Evolutionary conservation across 2,888 invertebrate genomes (phyloP).

Genomic region (Tupiocoris notatus): DNA sequence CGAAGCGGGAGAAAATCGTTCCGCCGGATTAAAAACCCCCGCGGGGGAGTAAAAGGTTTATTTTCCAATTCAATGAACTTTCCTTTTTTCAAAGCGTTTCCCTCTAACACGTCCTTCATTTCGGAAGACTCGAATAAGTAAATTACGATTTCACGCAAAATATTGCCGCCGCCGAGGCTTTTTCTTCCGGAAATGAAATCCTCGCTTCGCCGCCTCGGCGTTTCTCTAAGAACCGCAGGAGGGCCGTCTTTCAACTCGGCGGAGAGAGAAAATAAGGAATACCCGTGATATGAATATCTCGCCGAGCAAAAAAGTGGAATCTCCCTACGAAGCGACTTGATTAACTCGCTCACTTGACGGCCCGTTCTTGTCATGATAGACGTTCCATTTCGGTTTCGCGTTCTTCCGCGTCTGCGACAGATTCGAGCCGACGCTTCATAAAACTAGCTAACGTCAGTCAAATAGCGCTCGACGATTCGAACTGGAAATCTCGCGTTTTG

Average conservation of each 20-base stretch:
- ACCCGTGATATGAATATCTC: background rate
- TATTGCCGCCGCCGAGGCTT: background rate
- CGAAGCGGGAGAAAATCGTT: too few relatives aligned
- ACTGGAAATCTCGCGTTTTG: background rate
- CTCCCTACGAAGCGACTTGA: background rate
- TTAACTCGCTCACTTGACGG: too few relatives aligned
- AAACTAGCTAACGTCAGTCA: background rate
- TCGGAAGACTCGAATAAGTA: background rate
- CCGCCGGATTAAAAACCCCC: too few relatives aligned
- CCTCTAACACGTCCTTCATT: too few relatives aligned
- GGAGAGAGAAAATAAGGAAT: background rate
- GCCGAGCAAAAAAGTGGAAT: background rate
- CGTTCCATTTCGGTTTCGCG: background rate
- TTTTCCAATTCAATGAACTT: background rate
- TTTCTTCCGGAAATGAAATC: background rate
- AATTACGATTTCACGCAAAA: background rate
- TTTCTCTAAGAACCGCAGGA: background rate
- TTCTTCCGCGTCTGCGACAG: background rate
- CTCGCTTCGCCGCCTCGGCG: background rate
- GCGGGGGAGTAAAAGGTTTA: too few relatives aligned
- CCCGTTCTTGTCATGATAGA: background rate
- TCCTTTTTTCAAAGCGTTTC: background rate
- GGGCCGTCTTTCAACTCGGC: background rate
- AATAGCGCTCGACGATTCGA: background rate
- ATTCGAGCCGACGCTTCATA: background rate